Percentiles rank a stretch among this genome's conserved stretches.
Evolutionary conservation across 2,113 vertebrate species (phyloP).

Genomic region (Steatornis caripensis): DNA sequence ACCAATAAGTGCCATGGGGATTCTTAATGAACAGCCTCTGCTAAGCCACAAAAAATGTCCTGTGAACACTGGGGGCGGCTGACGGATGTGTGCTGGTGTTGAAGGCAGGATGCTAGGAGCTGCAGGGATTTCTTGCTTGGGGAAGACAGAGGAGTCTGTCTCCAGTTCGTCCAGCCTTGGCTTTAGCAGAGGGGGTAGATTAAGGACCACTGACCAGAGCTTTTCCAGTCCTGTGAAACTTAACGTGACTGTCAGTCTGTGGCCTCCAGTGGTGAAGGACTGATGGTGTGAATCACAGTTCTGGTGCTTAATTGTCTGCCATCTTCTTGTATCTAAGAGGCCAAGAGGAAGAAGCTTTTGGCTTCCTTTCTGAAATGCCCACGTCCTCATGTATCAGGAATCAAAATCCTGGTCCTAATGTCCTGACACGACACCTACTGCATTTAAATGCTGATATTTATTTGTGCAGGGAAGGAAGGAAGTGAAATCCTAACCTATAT

Average conservation of each 20-base stretch:
- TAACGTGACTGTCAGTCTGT: not conserved
- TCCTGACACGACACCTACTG: not conserved
- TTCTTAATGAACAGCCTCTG: not conserved
- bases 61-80: not conserved
- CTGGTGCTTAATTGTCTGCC: not conserved
- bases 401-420: not conserved
- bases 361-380: not conserved
- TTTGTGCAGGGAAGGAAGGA: not conserved
- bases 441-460: not conserved
- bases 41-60: not conserved
- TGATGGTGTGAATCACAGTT: not conserved
- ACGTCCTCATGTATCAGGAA: rapidly evolving
- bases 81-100: not conserved
- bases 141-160: not conserved
- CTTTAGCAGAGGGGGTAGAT: not conserved
- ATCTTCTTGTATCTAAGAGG: not conserved
- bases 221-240: not conserved
- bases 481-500: not conserved
- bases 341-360: not conserved
- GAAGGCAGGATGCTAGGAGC: not conserved
- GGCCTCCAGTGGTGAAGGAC: not conserved
- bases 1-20: not conserved
- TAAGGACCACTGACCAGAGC: not conserved
- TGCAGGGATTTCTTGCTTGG: not conserved
- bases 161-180: not conserved